Evolutionary conservation across 2,797 vertebrate species (phyloP).

Genomic region (Pangasius sanitwongsei): DNA sequence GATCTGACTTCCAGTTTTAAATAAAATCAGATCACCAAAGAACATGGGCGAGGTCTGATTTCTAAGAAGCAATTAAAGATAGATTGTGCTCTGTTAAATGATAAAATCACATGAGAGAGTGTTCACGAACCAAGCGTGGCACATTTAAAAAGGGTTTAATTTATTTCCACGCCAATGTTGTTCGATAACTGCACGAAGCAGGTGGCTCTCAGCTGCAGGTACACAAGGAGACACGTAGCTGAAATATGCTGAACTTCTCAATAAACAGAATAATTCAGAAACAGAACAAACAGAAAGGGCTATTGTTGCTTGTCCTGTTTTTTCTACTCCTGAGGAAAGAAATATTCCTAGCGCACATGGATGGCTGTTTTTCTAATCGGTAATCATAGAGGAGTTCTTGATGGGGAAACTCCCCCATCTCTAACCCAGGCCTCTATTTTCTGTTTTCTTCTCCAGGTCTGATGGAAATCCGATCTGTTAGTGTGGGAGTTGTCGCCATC

Average conservation of each 20-base stretch:
- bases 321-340: slow-evolving; percentile 48
- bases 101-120: background rate
- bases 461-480: slow-evolving; percentile 93
- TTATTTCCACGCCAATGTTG: background rate
- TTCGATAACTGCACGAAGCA: background rate
- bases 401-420: slow-evolving; percentile 68
- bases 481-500: slow-evolving; percentile 89
- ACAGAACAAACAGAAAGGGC: background rate
- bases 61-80: slow-evolving; percentile 32
- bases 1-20: slow-evolving; percentile 57
- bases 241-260: background rate
- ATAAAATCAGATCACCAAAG: slow-evolving; percentile 65
- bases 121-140: background rate
- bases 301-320: slow-evolving; percentile 47
- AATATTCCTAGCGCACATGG: slow-evolving; percentile 55
- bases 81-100: background rate
- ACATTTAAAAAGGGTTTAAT: background rate
- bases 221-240: background rate
- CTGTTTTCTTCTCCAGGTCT: slow-evolving; percentile 79
- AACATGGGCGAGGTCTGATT: slow-evolving; percentile 52
- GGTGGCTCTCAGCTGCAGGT: background rate
- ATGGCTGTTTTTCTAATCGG: slow-evolving; percentile 68
- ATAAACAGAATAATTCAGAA: background rate
- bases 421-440: slow-evolving; percentile 69
- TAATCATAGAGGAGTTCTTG: slow-evolving; percentile 72